Base-by-base conservation (phyloP, 2,113 vertebrate genomes). In the Nesoenas mayeri region DNA sequence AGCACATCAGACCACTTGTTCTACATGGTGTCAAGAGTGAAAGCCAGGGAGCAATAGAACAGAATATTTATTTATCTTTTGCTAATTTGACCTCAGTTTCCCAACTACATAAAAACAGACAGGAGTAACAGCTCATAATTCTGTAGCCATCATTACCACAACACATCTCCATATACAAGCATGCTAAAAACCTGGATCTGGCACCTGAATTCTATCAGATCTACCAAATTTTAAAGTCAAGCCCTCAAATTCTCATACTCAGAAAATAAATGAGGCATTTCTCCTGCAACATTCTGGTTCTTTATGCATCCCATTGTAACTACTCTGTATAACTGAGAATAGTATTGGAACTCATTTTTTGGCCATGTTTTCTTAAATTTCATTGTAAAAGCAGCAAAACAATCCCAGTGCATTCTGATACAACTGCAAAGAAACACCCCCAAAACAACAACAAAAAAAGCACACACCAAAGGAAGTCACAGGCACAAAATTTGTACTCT, bases 81-180 rank as follows among this genome's bases (percentile, higher is more conserved):
- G 78, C 42, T 83, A 79, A 86, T 79, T 81, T 91, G 77, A 94
- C 71, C 83, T 88, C 67, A 79, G 74, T 94, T 94, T 95, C 79
- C 77, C 92, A 88, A 91, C 66, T 84, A 53, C 34, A 48, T 15
- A 69, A 79, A 93, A 95, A 38, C 64, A 92, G 65, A 88, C 6
- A 67, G 18, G 66, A 54, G 14, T 65, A 83, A 88, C 53, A 54
- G 44, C 42, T 93, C 36, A 26, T 58, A 92, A 91, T 83, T 79
- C 57, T 75, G 32, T 53, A 88, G 75, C 67, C 57, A 18, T 61
- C n/a, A 20, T 69, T 66, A 73, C 9, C 10, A 58, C 5, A 87
- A 57, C 29, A 42, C 12, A 64, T 4, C 6, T 36, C 50, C 72
- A 53, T 15, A 69, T 1, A 71, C 20, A 56, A 64, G 44, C 34